Conservation (phyloP, 2,888 invertebrate species). For the Latrodectus hesperus region DNA sequence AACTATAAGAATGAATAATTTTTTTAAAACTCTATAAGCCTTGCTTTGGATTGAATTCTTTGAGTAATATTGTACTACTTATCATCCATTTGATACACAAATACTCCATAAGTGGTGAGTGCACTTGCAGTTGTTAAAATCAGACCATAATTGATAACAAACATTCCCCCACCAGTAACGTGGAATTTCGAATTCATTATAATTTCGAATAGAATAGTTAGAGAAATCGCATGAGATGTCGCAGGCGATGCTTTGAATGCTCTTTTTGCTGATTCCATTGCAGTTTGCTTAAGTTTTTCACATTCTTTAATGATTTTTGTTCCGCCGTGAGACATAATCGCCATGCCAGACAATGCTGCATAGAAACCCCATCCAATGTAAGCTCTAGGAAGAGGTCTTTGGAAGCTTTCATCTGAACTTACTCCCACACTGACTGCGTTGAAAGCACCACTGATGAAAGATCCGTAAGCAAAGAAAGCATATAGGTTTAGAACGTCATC, state of each 20-base stretch:
- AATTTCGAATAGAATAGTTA: slow-evolving; percentile 21
- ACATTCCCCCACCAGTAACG: slow-evolving; percentile 50
- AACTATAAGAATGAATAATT: too few relatives aligned
- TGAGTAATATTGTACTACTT: neutral
- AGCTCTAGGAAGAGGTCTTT: neutral
- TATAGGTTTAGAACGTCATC: slow-evolving; percentile 19
- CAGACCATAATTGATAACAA: slow-evolving; percentile 34
- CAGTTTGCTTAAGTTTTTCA: slow-evolving; percentile 10
- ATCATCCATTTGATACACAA: slow-evolving; percentile 44
- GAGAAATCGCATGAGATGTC: neutral
- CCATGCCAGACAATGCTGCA: neutral
- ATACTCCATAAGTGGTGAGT: slow-evolving; percentile 44
- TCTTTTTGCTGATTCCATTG: neutral
- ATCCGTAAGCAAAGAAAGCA: slow-evolving; percentile 21
- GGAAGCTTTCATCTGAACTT: neutral
- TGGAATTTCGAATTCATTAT: slow-evolving; percentile 13
- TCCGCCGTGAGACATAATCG: slow-evolving; percentile 14
- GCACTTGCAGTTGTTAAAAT: slow-evolving; percentile 31
- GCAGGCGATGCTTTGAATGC: slow-evolving; percentile 10
- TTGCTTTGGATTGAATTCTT: too few relatives aligned
- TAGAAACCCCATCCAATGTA: slow-evolving; percentile 15
- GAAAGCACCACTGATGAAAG: slow-evolving; percentile 27
- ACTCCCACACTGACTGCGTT: slow-evolving; percentile 14
- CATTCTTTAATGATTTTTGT: slow-evolving; percentile 9
- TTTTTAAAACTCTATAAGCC: too few relatives aligned